Evolutionary conservation across 2,888 invertebrate species (phyloP), one percentile per base, ranked within the genome.

Genomic region (Lucinisca nassula): DNA sequence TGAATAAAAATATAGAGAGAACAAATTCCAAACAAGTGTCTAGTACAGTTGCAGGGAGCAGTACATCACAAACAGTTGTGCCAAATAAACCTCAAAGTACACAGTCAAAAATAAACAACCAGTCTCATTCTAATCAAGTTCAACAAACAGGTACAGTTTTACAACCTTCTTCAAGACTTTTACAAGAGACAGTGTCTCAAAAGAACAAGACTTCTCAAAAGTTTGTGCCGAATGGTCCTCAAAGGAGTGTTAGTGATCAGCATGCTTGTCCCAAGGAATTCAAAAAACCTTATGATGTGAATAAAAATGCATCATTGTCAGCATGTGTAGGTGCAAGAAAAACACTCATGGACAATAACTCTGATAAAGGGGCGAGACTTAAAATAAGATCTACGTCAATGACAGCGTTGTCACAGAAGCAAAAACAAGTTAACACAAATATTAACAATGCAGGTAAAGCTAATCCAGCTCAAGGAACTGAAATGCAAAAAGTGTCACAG

Each of bases 111-210:
- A 1, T 30, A 17, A 21, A 67, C 2, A 1, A 1, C 8, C 73
- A 73, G 6, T 12, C 73, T 40, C 12, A 4, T 4, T 17, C 40
- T 32, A 21, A 6, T 8, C 49, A 14, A 37, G 73, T 21, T 17
- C 3, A 6, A 12, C 55, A 51, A 27, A 17, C 49, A 49, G n/a
- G 21, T 30, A 32, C 45, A n/a, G 61, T 45, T 32, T 30, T 51
- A 14, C 75, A 70, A 32, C 67, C 77, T 3, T 76, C 85, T 1
- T 90, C 90, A 0, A 81, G 90, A 73, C 75, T 90, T 24, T 51
- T 87, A 27, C 90, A 90, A 55, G 90, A 90, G 51, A 90, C 90
- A 21, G 85, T 85, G 8, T 90, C 90, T 14, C 85, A 87, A 51
- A 83, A 80, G 70, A 90, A 84, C 40, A 90, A 90, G 76, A 79